Percentiles rank a stretch among this genome's conserved stretches.
Conservation (phyloP, 2,888 invertebrate genomes). For the Hydroisotoma schaefferi region DNA sequence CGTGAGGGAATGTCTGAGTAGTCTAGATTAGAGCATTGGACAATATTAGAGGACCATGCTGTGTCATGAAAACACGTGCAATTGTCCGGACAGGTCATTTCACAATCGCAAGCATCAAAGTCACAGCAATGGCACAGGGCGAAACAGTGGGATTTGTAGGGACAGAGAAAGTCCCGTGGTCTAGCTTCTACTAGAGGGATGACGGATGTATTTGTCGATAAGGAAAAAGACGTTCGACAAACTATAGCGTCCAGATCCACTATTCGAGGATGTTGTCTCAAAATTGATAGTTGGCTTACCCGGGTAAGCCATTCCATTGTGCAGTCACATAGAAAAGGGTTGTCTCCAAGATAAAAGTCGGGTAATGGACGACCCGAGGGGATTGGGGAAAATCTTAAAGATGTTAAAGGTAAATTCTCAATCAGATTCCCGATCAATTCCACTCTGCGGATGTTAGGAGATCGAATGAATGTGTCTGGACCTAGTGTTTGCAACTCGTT, state of each 20-base stretch:
- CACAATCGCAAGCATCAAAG: constrained; percentile 93
- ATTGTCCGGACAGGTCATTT: constrained; percentile 91
- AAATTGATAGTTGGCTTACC: constrained; percentile 72
- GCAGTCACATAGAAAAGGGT: constrained; percentile 92
- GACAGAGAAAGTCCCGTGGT: constrained; percentile 82
- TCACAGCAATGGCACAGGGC: constrained; percentile 94
- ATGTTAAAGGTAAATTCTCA: constrained; percentile 74
- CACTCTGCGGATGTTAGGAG: constrained; percentile 76
- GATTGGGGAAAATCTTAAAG: constrained; percentile 68
- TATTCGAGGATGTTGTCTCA: constrained; percentile 76
- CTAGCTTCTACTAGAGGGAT: constrained; percentile 65
- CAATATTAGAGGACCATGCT: constrained; percentile 83
- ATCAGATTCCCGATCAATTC: constrained; percentile 87
- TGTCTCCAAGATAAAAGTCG: constrained; percentile 85
- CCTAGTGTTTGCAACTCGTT: constrained; percentile 78
- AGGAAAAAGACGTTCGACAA: constrained; percentile 77
- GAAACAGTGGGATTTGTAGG: constrained; percentile 89
- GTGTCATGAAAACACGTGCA: constrained; percentile 94
- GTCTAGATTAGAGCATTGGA: constrained; percentile 81
- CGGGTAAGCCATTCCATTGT: constrained; percentile 92
- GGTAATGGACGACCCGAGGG: constrained; percentile 70
- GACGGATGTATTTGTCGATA: constrained; percentile 14
- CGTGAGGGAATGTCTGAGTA: constrained; percentile 77
- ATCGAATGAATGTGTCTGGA: constrained; percentile 81
- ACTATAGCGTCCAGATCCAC: constrained; percentile 84